Evolutionary conservation across 1,140 invertebrate genomes (phyloP), one percentile per base, ranked within the genome.

Genomic region (Pseudobourletiella spinata): DNA sequence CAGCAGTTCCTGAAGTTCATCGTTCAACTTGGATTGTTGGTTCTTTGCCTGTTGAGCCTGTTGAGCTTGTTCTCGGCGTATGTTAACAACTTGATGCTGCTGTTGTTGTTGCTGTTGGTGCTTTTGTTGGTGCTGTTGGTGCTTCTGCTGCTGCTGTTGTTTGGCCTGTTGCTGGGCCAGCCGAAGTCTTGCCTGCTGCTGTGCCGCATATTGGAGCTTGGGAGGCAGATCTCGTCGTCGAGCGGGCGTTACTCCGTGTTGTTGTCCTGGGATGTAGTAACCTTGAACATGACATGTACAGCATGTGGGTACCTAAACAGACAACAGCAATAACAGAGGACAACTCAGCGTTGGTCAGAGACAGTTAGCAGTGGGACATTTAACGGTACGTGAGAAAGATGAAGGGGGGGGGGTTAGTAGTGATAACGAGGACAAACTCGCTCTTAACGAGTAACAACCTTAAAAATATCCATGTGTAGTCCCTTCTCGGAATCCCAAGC

Each of bases 391-490:
- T n/a, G n/a, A n/a, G n/a, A n/a, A n/a, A n/a, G n/a, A n/a, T n/a
- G n/a, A n/a, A n/a, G n/a, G n/a, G n/a, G n/a, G n/a, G n/a, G n/a
- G n/a, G n/a, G n/a, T n/a, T n/a, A n/a, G n/a, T n/a, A n/a, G n/a
- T n/a, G n/a, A n/a, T n/a, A n/a, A n/a, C n/a, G n/a, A n/a, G n/a
- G n/a, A n/a, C n/a, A n/a, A n/a, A n/a, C n/a, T n/a, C n/a, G n/a
- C n/a, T n/a, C n/a, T n/a, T n/a, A n/a, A n/a, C n/a, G n/a, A n/a
- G n/a, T n/a, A n/a, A n/a, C n/a, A n/a, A 84, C 83, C 79, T 89
- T 89, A 71, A 89, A 91, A 42, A 89, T 87, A 72, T 91, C 89
- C 80, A 91, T 88, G 67, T 90, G 88, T 1, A 91, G 77, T 6
- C 88, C 88, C 26, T 84, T 79, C 30, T 84, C 82, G 44, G 86